These are phyloP conservation scores for Monoplex corrugatus DNA, from an alignment of 2,888 invertebrate species.

Conservation along the genomic window DNA sequence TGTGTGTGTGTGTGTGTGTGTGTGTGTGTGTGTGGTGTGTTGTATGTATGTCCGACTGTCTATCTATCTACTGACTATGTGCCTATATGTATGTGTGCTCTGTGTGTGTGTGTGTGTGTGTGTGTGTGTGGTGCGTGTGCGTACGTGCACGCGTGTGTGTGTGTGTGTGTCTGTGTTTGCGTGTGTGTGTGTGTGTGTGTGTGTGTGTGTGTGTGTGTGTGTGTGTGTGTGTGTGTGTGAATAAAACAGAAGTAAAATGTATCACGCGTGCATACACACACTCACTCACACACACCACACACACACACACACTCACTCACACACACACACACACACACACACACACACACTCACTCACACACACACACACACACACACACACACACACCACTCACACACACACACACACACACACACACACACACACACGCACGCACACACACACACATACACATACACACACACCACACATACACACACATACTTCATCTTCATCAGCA, in stretches of 20 bases:
- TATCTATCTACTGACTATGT: no score
- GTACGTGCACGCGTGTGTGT: not conserved
- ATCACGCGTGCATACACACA: not conserved
- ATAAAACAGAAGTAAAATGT: no score
- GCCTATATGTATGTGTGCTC: no score
- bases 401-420: not conserved
- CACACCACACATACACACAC: no score
- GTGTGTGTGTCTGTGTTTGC: no score
- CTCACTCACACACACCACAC: not conserved
- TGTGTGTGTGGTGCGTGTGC: slow-evolving; percentile 28
- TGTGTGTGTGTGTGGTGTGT: no score
- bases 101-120: not conserved
- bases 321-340: not conserved
- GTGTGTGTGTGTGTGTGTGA: no score
- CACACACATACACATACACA: not conserved
- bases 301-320: not conserved
- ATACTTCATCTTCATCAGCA: no score
- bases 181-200: no score
- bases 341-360: not conserved
- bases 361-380: not conserved
- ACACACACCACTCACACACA: not conserved
- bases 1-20: no score
- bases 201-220: no score
- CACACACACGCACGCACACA: not conserved
- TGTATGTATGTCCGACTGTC: no score